These are phyloP conservation scores for Plotosus lineatus DNA, from an alignment of 2,113 vertebrate species.

Conservation along the genomic window DNA sequence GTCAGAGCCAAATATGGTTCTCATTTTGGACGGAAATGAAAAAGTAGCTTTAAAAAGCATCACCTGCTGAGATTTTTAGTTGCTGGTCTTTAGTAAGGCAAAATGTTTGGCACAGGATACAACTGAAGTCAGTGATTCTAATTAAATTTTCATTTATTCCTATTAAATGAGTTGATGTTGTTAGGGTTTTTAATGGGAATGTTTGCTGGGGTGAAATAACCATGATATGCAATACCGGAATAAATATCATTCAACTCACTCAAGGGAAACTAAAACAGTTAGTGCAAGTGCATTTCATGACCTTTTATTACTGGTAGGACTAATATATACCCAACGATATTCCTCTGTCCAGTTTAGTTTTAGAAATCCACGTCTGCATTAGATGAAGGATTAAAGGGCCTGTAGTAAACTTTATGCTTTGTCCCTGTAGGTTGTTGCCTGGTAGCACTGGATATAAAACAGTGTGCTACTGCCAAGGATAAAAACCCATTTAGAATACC, in stretches of 20 bases:
- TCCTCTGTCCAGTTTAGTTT: not conserved
- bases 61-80: conserved; percentile 3
- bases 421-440: not conserved
- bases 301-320: not conserved
- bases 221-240: no score
- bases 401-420: not conserved
- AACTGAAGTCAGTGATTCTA: not conserved
- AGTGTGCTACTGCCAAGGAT: not conserved
- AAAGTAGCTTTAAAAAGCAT: not conserved
- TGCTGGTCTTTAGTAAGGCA: not conserved
- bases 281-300: not conserved
- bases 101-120: not conserved
- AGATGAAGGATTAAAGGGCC: not conserved
- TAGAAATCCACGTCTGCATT: not conserved
- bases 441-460: conserved; percentile 13
- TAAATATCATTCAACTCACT: no score
- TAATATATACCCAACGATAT: not conserved
- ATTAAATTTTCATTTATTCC: not conserved
- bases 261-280: not conserved
- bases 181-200: not conserved
- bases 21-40: not conserved
- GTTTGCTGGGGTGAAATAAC: not conserved
- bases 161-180: not conserved
- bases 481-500: not conserved
- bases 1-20: not conserved